Evolutionary conservation across 1,140 invertebrate species (phyloP), one percentile per base, ranked within the genome.

Genomic region (Drosophila takahashii): DNA sequence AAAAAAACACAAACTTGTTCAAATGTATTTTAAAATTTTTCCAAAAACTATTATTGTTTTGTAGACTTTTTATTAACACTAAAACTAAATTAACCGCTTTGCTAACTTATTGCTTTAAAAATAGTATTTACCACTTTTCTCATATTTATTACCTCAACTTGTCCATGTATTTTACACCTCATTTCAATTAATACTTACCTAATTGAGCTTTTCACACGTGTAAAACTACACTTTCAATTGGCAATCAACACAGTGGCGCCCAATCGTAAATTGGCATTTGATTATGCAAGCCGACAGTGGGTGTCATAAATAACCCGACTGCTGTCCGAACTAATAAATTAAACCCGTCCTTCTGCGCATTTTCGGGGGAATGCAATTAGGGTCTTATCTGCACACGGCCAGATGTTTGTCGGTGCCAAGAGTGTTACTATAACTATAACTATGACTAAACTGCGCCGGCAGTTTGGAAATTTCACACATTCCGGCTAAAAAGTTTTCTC

Each of bases 331-430:
- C 39, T 47, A 56, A 70, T 69, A 70, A 69, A 39, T 69, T 54
- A 47, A 13, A 10, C 26, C 9, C n/a, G 10, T n/a, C 32, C n/a
- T 41, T 18, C 15, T 7, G 9, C 27, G n/a, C 57, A 16, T 54
- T 74, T 45, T 32, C 32, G 32, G 34, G 57, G 26, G 18, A 50
- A 51, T 62, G 69, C 50, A 53, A 74, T 75, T 74, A 65, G 16
- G 50, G 59, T 15, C 41, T 75, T 75, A 75, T 75, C 72, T 75
- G 47, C 50, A 74, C 44, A 16, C 32, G 37, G 32, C 44, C 71
- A 74, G 51, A 54, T 64, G 70, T 56, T 32, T 48, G 32, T 37
- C 37, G 32, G 44, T 37, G 41, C 7, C 41, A 9, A 27, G 10
- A 13, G 9, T 34, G 15, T 29, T 15, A 36, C 22, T n/a, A n/a